Conservation (phyloP, 2,888 invertebrate species). For the Apamea sordens region DNA sequence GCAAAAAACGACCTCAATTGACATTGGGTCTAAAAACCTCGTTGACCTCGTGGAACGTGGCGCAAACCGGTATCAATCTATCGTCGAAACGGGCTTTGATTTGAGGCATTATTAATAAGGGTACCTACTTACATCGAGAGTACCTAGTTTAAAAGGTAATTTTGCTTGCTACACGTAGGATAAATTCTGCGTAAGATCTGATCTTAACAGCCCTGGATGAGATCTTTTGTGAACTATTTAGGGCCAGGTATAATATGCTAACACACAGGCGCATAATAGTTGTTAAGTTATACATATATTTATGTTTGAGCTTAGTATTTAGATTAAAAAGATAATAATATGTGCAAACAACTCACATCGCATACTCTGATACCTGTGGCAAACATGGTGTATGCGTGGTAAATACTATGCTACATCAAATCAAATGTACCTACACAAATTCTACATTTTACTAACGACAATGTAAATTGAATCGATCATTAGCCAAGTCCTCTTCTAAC, state of each 20-base stretch:
- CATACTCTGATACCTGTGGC: not conserved
- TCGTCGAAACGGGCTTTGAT: not conserved
- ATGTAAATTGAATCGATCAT: not conserved
- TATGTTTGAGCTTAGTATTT: not conserved
- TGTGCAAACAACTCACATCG: slow-evolving; percentile 3
- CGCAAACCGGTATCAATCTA: slow-evolving; percentile 40
- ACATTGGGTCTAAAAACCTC: slow-evolving; percentile 45
- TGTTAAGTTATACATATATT: not conserved
- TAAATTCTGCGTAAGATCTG: not conserved
- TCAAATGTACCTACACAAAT: not conserved
- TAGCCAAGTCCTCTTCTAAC: not conserved
- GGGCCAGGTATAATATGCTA: not conserved
- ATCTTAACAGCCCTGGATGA: not conserved
- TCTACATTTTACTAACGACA: not conserved
- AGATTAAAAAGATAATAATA: not conserved
- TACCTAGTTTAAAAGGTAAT: not conserved
- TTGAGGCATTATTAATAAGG: not conserved
- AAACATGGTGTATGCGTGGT: not conserved
- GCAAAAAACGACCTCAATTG: slow-evolving; percentile 27
- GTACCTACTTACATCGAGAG: not conserved
- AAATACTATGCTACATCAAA: not conserved
- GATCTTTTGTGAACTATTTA: not conserved
- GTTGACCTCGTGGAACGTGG: slow-evolving; percentile 26
- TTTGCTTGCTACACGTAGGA: not conserved
- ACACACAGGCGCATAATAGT: not conserved